phyloP scores from a whole-genome alignment of 2,797 vertebrate genomes.

The Rhabdomys pumilio region DNA sequence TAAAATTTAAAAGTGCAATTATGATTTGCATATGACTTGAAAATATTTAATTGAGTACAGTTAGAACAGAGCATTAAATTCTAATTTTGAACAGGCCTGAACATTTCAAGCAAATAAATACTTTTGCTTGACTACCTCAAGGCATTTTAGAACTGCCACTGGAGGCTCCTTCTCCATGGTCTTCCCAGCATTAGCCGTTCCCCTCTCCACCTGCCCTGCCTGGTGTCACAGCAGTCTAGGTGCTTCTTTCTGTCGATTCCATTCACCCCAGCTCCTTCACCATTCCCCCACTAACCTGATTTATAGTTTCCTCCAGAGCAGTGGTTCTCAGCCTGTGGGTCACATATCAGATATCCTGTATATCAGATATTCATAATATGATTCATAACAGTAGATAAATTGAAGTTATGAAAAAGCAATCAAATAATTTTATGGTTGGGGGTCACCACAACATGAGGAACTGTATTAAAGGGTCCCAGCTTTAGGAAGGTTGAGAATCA shows the following conservation, averaged over 20 bases:
- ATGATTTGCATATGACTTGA: slow-evolving; percentile 50
- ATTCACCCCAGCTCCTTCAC: slow-evolving; percentile 7
- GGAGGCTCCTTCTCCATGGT: background rate
- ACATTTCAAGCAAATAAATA: slow-evolving; percentile 60
- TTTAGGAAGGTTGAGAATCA: background rate
- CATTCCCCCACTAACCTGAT: slow-evolving; percentile 50
- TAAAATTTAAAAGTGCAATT: slow-evolving; percentile 61
- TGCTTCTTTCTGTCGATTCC: slow-evolving; percentile 20
- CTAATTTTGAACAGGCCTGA: slow-evolving; percentile 59
- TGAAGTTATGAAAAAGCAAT: background rate
- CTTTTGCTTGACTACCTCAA: slow-evolving; percentile 45
- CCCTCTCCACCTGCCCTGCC: background rate
- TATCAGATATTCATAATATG: background rate
- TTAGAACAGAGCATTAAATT: slow-evolving; percentile 62
- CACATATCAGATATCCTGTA: background rate
- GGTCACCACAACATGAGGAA: background rate
- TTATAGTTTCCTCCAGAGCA: slow-evolving; percentile 54
- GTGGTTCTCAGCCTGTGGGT: background rate
- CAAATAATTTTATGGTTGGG: background rate
- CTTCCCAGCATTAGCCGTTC: background rate
- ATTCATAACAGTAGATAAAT: background rate
- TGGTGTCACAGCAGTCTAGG: background rate
- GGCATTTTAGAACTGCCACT: background rate
- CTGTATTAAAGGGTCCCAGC: background rate
- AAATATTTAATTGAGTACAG: slow-evolving; percentile 61